Evolutionary conservation across 2,888 invertebrate genomes (phyloP), one percentile per base, ranked within the genome.

Genomic region (Cerastoderma edule): DNA sequence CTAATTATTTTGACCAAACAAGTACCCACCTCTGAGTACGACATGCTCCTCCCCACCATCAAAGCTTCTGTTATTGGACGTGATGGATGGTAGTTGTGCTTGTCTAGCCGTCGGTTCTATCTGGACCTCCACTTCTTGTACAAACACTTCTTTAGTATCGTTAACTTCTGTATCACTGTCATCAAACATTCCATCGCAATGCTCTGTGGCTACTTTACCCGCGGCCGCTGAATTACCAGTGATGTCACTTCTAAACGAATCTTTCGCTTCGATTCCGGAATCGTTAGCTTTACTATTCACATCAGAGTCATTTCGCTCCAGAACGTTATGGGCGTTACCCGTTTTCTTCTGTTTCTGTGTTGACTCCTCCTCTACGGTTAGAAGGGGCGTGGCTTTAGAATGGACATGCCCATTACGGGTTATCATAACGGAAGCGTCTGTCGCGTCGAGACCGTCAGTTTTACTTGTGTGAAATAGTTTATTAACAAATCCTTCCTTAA

Each of bases 61-160:
- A n/a, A 65, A 28, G 54, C 66, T 73, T 32, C 50, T 72, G 16
- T 6, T 50, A 54, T 48, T 48, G 35, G 71, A 71, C 30, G 75
- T 44, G 53, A 78, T 67, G 28, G 82, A 82, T 1, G 82, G 79
- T 4, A 82, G 67, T 53, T 80, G 80, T 39, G 76, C 72, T 53
- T 82, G 82, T 33, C 67, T 46, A 1, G 75, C 50, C 4, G 64
- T 33, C 44, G 75, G 80, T 57, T 84, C 84, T 67, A 84, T 81
- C 60, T 84, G 84, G 33, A 83, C 82, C 24, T 75, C 67, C 5
- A 84, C 84, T 44, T 83, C 72, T 71, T 84, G 77, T 35, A 79
- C 67, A 24, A 32, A 67, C 5, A 60, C 72, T n/a, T 54, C 57
- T 22, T n/a, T 44, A 6, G 53, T 35, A 2, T 67, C 56, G n/a